Base-by-base conservation (phyloP, 2,113 vertebrate genomes). In the Todiramphus chloris region DNA sequence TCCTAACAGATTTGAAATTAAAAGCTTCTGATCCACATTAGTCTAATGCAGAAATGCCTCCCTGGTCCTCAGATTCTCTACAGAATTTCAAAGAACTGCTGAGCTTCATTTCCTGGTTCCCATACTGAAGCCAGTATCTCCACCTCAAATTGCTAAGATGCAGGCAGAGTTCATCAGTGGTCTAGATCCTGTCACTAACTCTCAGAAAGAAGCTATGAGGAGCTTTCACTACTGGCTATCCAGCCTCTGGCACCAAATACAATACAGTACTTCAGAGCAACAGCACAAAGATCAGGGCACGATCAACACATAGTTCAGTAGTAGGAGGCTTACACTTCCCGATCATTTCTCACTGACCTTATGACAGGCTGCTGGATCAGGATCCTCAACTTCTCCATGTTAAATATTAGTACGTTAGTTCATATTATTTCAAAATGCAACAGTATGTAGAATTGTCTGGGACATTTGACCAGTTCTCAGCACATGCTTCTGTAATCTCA, bases 201-300 rank as follows among this genome's bases (percentile, higher is more conserved):
- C 46, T 15, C 43, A 51, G 13, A 58, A 74, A 73, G 35, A 82
- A 60, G 15, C 3, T 31, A 48, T 1, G 7, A 73, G 25, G 19
- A 68, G 4, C 48, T 88, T 89, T 76, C 0, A 0, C 25, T 68
- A 17, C 3, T 8, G n/a, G 50, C 16, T 13, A 5, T 33, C 19
- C 48, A 76, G 81, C 33, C 66, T 64, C 44, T 68, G 58, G 35
- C 70, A 79, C 2, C 11, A 44, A 73, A 62, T 2, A 12, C 30
- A 9, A 31, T 13, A 46, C 0, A 0, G n/a, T 17, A 53, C 79
- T 74, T 92, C 76, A 93, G 50, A 86, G 55, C 50, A 66, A 66
- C 0, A 0, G 13, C 75, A 83, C 41, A 74, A 50, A 94, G n/a
- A 85, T 28, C 18, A 16, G 19, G 30, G 30, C 51, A 80, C 2